These are phyloP conservation scores for Zosterops pallidus DNA, from an alignment of 2,113 vertebrate genomes.

Conservation along the genomic window DNA sequence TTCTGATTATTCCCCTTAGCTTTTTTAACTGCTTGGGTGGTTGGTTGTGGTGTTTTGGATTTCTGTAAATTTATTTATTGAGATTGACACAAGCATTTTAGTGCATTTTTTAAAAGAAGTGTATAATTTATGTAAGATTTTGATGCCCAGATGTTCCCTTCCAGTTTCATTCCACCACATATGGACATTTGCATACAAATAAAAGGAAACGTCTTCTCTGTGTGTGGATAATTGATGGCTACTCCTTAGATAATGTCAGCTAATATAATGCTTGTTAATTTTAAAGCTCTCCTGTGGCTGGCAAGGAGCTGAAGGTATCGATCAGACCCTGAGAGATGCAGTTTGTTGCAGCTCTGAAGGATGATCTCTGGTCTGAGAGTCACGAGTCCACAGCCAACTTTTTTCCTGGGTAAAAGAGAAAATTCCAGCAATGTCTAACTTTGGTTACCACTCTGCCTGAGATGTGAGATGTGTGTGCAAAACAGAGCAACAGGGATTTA, in stretches of 20 bases:
- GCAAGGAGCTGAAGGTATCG: neutral
- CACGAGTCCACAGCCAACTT: neutral
- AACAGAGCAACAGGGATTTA: conserved; percentile 27
- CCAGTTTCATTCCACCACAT: neutral
- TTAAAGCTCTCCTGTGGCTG: conserved; percentile 3
- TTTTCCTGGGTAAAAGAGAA: neutral
- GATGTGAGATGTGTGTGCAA: neutral
- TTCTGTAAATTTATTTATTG: neutral
- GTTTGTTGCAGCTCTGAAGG: neutral
- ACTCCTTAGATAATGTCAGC: conserved; percentile 14
- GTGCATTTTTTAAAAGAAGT: neutral
- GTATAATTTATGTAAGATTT: neutral
- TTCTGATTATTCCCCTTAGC: neutral
- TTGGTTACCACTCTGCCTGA: neutral
- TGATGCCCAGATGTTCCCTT: neutral
- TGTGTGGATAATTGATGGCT: neutral
- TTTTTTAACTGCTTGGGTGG: neutral
- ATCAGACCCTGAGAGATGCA: neutral
- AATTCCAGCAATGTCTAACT: neutral
- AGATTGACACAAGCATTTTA: neutral
- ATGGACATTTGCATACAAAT: neutral
- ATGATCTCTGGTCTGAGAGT: neutral
- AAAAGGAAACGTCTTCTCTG: neutral
- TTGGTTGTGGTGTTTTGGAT: neutral
- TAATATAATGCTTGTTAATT: conserved; percentile 33